Base-by-base conservation (phyloP, 2,888 invertebrate species). In the Caenorhabditis sp. region DNA sequence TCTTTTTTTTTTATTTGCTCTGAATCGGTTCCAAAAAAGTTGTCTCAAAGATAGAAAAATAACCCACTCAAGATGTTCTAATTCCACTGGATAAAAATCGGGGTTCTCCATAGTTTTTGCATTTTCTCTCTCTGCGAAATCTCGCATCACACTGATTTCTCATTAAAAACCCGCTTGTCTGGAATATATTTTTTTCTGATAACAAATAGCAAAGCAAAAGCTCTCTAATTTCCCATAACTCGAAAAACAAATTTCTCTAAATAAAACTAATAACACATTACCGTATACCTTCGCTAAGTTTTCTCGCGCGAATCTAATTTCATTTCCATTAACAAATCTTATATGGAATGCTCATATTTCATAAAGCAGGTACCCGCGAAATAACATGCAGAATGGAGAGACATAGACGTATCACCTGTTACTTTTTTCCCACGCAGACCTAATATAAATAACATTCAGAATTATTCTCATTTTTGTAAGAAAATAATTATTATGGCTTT, bases 261-360 rank as follows among this genome's bases (percentile, higher is more conserved):
- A 4, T 10, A 31, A 43, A 43, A 43, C 12, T 43, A 43, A 43
- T 43, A 43, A 43, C 17, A 43, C 17, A 43, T 43, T 43, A 43
- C 43, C 43, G 43, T 43, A 43, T 43, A 43, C 43, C 43, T 43
- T 7, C 3, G 8, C 17, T 14, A 43, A 43, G 17, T 43, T 43
- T 43, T 43, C 43, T 43, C 43, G 43, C 43, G 43, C 43, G 71
- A 67, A 72, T 72, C 71, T 67, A 67, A 72, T 72, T 72, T 72
- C 71, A 72, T 56, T 72, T 72, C 71, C 71, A 72, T 72, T 72
- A 72, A 67, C 61, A 56, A 25, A 52, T 17, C 7, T 52, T 63
- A 67, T 67, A 54, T 26, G 26, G 38, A 72, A 64, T 72, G 63
- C 63, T 72, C 67, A 72, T 63, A 72, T 72, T 67, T 67, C 71